These are phyloP conservation scores for Mobula birostris DNA, from an alignment of 2,113 vertebrate genomes.

Conservation along the genomic window DNA sequence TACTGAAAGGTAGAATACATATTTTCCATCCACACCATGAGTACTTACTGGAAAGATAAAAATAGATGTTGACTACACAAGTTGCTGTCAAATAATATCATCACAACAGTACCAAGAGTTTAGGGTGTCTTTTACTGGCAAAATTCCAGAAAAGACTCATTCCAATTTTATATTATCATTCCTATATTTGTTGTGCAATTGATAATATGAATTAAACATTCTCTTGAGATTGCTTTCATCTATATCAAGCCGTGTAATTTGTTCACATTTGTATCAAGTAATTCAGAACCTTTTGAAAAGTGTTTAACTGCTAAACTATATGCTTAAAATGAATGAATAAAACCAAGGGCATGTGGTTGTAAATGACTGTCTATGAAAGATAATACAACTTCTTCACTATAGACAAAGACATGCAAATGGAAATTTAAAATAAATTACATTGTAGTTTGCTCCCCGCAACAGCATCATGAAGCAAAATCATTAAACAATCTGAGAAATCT, in stretches of 20 bases:
- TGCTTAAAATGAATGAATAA: not conserved
- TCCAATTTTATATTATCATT: not conserved
- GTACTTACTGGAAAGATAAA: slow-evolving; percentile 5
- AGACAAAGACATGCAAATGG: not conserved
- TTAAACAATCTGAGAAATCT: not conserved
- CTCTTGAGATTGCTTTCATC: not conserved
- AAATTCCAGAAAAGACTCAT: not conserved
- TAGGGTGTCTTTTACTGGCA: not conserved
- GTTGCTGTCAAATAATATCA: not conserved
- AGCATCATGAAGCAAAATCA: not conserved
- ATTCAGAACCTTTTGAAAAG: slow-evolving; percentile 3
- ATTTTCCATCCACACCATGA: not conserved
- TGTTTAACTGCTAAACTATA: not conserved
- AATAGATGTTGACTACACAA: not conserved
- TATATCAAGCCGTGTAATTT: not conserved
- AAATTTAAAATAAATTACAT: not conserved
- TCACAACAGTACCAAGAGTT: not conserved
- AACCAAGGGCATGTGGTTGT: not conserved
- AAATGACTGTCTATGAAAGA: not conserved
- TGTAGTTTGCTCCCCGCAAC: not conserved
- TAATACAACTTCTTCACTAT: not conserved
- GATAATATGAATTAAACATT: not conserved
- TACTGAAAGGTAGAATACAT: not conserved
- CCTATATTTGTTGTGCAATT: not conserved
- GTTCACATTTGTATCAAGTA: not conserved